Evolutionary conservation across 1,140 invertebrate species (phyloP), one percentile per base, ranked within the genome.

Genomic region (Drosophila azteca): DNA sequence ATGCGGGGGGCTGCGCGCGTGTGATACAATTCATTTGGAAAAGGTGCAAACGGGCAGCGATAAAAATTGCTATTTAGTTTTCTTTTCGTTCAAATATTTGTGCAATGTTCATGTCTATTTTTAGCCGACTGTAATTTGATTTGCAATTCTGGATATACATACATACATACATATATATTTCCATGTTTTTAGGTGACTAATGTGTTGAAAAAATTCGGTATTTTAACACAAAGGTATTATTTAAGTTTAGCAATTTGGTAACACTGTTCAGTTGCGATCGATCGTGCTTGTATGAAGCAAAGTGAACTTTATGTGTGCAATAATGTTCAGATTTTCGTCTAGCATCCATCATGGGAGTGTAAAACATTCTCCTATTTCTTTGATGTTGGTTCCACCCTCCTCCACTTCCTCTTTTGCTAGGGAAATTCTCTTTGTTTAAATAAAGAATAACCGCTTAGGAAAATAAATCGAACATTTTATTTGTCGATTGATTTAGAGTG

Each of bases 391-490:
- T 74, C 48, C 31, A 29, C 41, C 61, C 62, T 59, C 50, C 5
- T 20, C 35, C 24, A 39, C 0, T 13, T n/a, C 45, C 17, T 35
- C 8, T 52, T 74, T 55, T n/a, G 15, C 26, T 8, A 2, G 9
- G 13, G 9, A 13, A 20, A 43, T 39, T 17, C 17, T 29, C 49
- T 63, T 68, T 76, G 55, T 81, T 73, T 85, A 71, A 58, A 55
- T 59, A 65, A 77, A 51, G 64, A 67, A 81, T 74, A 77, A 87
- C 58, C 74, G 58, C 29, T 81, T 74, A 55, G 55, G 65, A 41
- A 82, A 75, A 79, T 83, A 83, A 83, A 79, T 77, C 59, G 49
- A 15, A 63, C 48, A 69, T 79, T 88, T 77, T 79, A 88, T 87
- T 60, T 48, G 83, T 50, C 46, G 83, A 88, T 82, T 79, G 82